Conservation (phyloP, 92 coral and sea anemone genomes). For the Epizoanthus stellaris region DNA sequence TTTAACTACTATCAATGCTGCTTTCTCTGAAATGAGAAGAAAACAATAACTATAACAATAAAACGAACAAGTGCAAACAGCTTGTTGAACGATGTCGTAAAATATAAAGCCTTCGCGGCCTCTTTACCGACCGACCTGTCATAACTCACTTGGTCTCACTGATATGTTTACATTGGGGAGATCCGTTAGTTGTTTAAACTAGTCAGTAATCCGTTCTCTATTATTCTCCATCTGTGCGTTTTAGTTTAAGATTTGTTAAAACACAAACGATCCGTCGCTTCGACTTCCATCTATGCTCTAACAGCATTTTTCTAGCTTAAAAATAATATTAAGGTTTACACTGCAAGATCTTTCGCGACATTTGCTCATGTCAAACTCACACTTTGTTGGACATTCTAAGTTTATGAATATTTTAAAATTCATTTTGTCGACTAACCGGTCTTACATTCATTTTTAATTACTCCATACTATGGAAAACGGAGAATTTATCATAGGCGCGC, state of each 20-base stretch:
- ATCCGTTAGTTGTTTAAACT: background rate
- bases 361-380: background rate
- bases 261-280: background rate
- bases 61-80: conserved; percentile 29
- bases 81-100: background rate
- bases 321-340: background rate
- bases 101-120: background rate
- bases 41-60: conserved; percentile 11
- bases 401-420: background rate
- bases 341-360: background rate
- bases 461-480: conserved; percentile 12
- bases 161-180: conserved; percentile 1
- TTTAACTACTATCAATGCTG: conserved; percentile 15
- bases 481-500: conserved; percentile 4
- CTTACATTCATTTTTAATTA: conserved; percentile 29
- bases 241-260: conserved; percentile 6
- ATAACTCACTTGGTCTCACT: background rate
- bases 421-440: conserved; percentile 1
- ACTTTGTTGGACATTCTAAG: background rate
- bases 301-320: background rate
- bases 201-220: background rate
- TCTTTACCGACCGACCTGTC: background rate
- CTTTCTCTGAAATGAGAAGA: background rate
- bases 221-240: conserved; percentile 13
- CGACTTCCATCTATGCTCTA: background rate